Percentiles rank a stretch among this genome's conserved stretches.
Evolutionary conservation across 2,888 invertebrate species (phyloP).

Genomic region (Andrena bicolor): DNA sequence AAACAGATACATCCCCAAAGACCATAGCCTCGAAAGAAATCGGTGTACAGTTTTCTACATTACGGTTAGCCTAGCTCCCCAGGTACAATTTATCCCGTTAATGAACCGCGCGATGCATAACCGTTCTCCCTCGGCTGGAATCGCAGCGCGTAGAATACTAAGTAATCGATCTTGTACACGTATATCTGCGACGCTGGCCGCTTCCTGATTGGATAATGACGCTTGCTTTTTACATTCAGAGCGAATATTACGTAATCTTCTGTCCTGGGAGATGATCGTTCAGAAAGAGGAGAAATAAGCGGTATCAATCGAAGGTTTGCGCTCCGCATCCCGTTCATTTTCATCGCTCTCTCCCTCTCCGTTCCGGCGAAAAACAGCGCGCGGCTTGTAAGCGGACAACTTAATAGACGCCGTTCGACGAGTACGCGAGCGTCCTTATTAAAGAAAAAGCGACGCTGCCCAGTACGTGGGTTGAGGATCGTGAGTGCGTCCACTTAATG

Average conservation of each 20-base stretch:
- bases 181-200: conserved; percentile 10
- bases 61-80: not conserved
- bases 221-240: conserved; percentile 2
- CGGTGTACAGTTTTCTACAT: not conserved
- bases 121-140: conserved; percentile 1
- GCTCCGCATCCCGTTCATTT: not conserved
- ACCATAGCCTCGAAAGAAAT: not conserved
- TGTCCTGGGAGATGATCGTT: conserved; percentile 5
- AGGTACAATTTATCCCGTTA: conserved; percentile 37
- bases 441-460: not conserved
- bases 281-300: not conserved
- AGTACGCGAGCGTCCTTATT: not conserved
- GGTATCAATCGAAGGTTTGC: not conserved
- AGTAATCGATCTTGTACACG: conserved; percentile 32
- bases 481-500: conserved; percentile 3
- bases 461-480: not conserved
- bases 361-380: not conserved
- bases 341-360: not conserved
- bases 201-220: conserved; percentile 39
- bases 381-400: not conserved
- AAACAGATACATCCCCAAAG: not conserved
- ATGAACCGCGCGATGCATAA: conserved; percentile 34
- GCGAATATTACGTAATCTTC: conserved; percentile 35
- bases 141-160: conserved; percentile 21
- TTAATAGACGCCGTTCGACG: conserved; percentile 9